Evolutionary conservation across 2,888 invertebrate genomes (phyloP), one percentile per base, ranked within the genome.

Genomic region (Orchesellides sinensis): DNA sequence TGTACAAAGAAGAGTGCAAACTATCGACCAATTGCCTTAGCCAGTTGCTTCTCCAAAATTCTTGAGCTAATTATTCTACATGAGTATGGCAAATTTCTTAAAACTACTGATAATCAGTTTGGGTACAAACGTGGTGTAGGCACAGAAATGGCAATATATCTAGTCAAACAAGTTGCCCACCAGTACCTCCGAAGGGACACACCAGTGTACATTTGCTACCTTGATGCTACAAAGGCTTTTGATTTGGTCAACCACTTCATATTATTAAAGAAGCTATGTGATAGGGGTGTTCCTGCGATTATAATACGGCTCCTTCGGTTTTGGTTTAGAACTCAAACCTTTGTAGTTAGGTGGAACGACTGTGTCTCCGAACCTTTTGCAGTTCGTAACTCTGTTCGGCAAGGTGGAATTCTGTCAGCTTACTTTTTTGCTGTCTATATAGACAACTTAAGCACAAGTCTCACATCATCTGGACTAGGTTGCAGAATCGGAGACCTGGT

Each of bases 241-340:
- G 72, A 72, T 27, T 14, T 19, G 1, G 72, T 72, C 5, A 72
- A 72, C 47, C 72, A 72, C 29, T 59, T 10, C 21, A 27, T 6
- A 2, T 21, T 72, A 17, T 47, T 72, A 0, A 23, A 61, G 17
- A 61, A 61, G 19, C 17, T 61, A 5, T 29, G 32, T 12, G 23
- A 29, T 8, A 1, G 69, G 19, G 17, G 14, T 19, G 5, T 65
- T 40, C 40, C 40, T 5, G 6, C 45, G 6, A 1, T 23, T 0
- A 23, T 68, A 1, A 17, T 68, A 1, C 17, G 19, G 12, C 14
- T 49, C 10, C 23, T 68, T 2, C 1, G 4, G 1, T 49, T 14
- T 27, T 68, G 68, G 69, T 52, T 69, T 21, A 5, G 35, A 29
- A 32, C 2, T 32, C 35, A 32, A n/a, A 3, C 32, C 3, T 69